Percentiles rank a stretch among this genome's conserved stretches.
phyloP scores from a whole-genome alignment of 2,113 vertebrate species.

The Poeciliopsis retropinna region DNA sequence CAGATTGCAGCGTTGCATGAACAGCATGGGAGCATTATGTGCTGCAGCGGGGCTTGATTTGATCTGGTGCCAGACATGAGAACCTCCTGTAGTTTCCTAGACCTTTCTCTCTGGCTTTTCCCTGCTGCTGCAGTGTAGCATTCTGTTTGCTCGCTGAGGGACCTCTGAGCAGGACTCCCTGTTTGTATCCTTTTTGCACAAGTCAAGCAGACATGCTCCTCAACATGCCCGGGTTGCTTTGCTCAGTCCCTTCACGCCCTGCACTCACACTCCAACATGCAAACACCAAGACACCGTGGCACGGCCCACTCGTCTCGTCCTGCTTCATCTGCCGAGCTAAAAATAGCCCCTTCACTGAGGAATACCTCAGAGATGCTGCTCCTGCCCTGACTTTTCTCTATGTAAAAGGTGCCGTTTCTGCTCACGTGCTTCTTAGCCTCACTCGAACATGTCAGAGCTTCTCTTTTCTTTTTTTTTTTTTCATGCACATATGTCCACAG shows the following conservation, averaged over 20 bases:
- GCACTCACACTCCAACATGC: constrained; percentile 37
- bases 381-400: constrained; percentile 46
- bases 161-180: constrained; percentile 43
- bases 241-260: constrained; percentile 8
- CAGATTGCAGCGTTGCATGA: constrained; percentile 19
- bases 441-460: constrained; percentile 41
- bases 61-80: constrained; percentile 33
- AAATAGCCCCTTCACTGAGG: constrained; percentile 71
- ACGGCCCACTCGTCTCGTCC: constrained; percentile 58
- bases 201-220: constrained; percentile 15
- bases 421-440: constrained; percentile 51
- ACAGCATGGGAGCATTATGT: constrained; percentile 6
- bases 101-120: constrained; percentile 13
- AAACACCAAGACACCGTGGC: constrained; percentile 38
- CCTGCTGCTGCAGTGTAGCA: constrained; percentile 47
- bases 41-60: constrained; percentile 25
- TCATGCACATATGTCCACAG: neutral
- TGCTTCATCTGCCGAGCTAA: constrained; percentile 64
- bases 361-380: constrained; percentile 58
- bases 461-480: neutral
- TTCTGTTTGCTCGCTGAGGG: constrained; percentile 27
- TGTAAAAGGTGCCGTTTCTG: constrained; percentile 53
- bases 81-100: constrained; percentile 36
- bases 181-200: constrained; percentile 12
- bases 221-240: constrained; percentile 7